These are phyloP conservation scores for Eurystomus gularis DNA, from an alignment of 2,113 vertebrate genomes.

Conservation along the genomic window DNA sequence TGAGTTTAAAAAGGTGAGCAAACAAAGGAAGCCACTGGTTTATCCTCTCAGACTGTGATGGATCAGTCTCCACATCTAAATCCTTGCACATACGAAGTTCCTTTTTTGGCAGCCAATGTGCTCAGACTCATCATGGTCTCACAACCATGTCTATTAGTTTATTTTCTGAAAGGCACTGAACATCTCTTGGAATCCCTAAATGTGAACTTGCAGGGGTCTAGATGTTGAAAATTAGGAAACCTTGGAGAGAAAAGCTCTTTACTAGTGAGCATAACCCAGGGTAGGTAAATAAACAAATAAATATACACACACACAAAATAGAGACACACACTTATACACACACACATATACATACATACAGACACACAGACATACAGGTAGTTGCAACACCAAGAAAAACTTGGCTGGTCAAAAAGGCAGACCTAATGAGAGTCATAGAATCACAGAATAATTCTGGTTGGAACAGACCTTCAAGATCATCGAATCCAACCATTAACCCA, in stretches of 20 bases:
- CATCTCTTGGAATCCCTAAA: background rate
- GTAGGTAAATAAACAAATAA: too few species aligned
- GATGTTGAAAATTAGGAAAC: background rate
- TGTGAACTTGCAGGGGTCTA: fast-evolving
- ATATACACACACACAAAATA: too few species aligned
- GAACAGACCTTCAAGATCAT: too few species aligned
- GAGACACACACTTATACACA: fast-evolving
- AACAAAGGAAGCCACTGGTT: background rate
- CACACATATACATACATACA: too few species aligned
- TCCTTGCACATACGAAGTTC: background rate
- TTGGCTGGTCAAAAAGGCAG: background rate
- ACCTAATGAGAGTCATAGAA: background rate
- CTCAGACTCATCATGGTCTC: background rate
- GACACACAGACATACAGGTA: fast-evolving
- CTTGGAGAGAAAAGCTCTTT: background rate
- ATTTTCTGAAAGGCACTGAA: background rate
- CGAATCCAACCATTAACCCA: too few species aligned
- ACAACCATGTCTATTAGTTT: fast-evolving
- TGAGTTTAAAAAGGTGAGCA: background rate
- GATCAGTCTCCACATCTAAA: too few species aligned
- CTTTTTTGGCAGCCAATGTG: fast-evolving
- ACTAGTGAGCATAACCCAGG: background rate
- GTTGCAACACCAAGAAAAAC: background rate
- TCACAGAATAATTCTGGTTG: too few species aligned
- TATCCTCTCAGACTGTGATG: background rate